Conservation (phyloP, 2,888 invertebrate genomes). For the Scaptomyza polygonia region DNA sequence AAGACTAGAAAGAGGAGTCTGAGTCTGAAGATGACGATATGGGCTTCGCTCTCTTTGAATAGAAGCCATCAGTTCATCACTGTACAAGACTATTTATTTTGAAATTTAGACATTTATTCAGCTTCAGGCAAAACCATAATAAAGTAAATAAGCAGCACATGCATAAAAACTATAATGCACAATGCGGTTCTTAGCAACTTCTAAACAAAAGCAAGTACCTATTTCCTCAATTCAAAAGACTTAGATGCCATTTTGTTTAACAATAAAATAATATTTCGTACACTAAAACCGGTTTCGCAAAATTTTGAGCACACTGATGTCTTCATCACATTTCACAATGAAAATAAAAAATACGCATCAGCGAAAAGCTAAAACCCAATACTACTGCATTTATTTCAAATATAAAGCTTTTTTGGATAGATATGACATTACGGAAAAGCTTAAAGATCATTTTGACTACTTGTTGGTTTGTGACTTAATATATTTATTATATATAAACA, state of each 20-base stretch:
- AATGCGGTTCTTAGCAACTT: conserved; percentile 18
- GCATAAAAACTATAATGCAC: background rate
- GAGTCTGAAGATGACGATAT: too few relatives aligned
- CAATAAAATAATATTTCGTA: background rate
- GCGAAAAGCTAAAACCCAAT: conserved; percentile 34
- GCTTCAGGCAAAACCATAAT: background rate
- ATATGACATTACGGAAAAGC: conserved; percentile 15
- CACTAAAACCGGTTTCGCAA: conserved; percentile 4
- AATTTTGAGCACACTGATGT: conserved; percentile 8
- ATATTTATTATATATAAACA: background rate
- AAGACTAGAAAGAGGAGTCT: too few relatives aligned
- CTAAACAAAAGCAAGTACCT: background rate
- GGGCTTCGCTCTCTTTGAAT: too few relatives aligned
- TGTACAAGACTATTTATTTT: conserved; percentile 2
- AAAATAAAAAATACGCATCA: conserved; percentile 24
- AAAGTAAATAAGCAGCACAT: conserved; percentile 1
- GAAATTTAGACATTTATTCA: background rate
- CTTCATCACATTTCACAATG: conserved; percentile 40
- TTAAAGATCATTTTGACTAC: conserved; percentile 5
- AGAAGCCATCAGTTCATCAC: too few relatives aligned
- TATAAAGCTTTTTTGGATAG: conserved; percentile 29
- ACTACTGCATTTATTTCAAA: conserved; percentile 21
- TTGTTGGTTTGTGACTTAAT: conserved; percentile 39
- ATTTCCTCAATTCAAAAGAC: background rate
- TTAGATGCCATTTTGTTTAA: background rate